These are phyloP conservation scores for Setipinna tenuifilis DNA, from an alignment of 2,797 vertebrate species.

Conservation along the genomic window DNA sequence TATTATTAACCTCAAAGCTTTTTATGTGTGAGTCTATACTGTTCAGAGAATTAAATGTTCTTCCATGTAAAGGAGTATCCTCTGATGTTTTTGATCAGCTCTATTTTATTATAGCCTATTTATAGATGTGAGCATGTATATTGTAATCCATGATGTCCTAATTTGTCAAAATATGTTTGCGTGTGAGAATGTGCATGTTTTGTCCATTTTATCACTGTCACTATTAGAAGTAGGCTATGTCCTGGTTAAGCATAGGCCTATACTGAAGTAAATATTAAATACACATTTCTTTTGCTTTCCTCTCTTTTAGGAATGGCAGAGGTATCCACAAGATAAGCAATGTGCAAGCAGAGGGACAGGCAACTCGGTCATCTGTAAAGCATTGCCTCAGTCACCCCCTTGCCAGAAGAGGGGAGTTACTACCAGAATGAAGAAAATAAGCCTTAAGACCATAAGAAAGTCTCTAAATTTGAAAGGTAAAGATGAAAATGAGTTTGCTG, in stretches of 20 bases:
- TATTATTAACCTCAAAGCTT: background rate
- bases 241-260: too few species aligned
- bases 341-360: slow-evolving; percentile 37
- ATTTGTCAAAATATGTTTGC: background rate
- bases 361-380: slow-evolving; percentile 42
- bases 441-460: slow-evolving; percentile 87
- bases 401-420: slow-evolving; percentile 36
- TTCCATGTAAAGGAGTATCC: background rate
- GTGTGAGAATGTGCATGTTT: background rate
- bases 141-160: background rate
- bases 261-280: background rate
- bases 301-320: slow-evolving; percentile 40
- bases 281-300: background rate
- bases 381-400: slow-evolving; percentile 43
- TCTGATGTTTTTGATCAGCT: background rate
- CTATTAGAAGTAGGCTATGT: too few species aligned
- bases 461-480: slow-evolving; percentile 89
- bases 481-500: slow-evolving; percentile 83
- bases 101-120: background rate
- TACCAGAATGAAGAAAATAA: slow-evolving; percentile 90
- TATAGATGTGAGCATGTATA: background rate
- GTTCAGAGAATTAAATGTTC: background rate
- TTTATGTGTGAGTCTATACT: background rate
- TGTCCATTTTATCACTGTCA: too few species aligned
- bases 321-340: slow-evolving; percentile 39